Evolutionary conservation across 2,888 invertebrate genomes (phyloP).

Genomic region (Blomia tropicalis): DNA sequence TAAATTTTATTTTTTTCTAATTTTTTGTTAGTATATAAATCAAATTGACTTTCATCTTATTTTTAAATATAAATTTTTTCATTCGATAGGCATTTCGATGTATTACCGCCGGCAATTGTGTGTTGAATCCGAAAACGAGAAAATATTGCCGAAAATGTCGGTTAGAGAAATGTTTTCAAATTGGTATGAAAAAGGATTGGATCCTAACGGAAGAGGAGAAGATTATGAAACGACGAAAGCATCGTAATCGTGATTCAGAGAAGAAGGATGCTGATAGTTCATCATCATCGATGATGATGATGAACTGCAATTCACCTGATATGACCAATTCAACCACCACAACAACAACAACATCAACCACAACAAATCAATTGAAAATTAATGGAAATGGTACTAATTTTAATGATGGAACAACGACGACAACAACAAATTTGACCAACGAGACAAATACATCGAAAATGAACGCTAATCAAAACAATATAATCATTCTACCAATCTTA

Average conservation of each 20-base stretch:
- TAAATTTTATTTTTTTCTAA: no score
- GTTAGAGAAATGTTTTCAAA: slow-evolving; percentile 70
- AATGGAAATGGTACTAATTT: no score
- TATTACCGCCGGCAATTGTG: slow-evolving; percentile 76
- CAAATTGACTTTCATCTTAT: no score
- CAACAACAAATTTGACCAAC: no score
- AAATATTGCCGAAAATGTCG: slow-evolving; percentile 93
- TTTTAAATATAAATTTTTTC: no score
- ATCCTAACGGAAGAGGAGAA: slow-evolving; percentile 7
- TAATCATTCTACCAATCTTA: slow-evolving; percentile 4
- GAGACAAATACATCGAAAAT: no score
- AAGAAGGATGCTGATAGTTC: slow-evolving; percentile 12
- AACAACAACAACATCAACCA: not conserved
- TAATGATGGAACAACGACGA: not conserved
- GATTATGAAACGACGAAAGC: slow-evolving; percentile 5
- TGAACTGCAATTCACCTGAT: not conserved
- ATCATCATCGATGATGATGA: no score
- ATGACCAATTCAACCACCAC: no score
- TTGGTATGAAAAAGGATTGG: slow-evolving; percentile 72
- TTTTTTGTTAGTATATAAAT: no score
- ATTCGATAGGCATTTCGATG: slow-evolving; percentile 77
- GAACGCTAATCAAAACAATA: not conserved
- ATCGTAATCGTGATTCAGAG: not conserved
- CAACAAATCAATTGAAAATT: no score
- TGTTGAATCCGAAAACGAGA: slow-evolving; percentile 72